Percentiles rank a stretch among this genome's conserved stretches.
Evolutionary conservation across 2,797 vertebrate species (phyloP).

Genomic region (Coracias cyanogaster): DNA sequence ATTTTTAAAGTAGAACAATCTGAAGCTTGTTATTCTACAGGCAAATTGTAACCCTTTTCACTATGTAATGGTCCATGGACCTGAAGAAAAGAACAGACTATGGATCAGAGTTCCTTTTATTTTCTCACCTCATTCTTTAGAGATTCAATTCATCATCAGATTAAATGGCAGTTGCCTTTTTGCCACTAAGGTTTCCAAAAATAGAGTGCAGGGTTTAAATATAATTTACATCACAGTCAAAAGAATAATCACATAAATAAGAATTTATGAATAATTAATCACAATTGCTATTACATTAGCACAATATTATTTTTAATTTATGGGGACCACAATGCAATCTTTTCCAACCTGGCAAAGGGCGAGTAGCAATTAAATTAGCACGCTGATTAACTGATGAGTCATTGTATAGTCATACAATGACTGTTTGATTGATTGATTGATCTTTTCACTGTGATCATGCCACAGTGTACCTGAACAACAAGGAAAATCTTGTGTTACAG

Average conservation of each 20-base stretch:
- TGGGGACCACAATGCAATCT: slow-evolving; percentile 1
- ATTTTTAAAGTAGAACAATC: slow-evolving; percentile 31
- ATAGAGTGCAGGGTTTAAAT: slow-evolving; percentile 58
- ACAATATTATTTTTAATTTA: slow-evolving; percentile 69
- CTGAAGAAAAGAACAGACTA: not conserved
- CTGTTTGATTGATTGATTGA: not conserved
- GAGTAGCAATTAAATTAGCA: slow-evolving; percentile 45
- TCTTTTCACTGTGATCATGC: not conserved
- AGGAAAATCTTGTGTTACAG: not conserved
- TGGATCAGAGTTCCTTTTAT: not conserved
- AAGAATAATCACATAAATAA: slow-evolving; percentile 77
- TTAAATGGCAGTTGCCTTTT: slow-evolving; percentile 12
- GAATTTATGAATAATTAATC: slow-evolving; percentile 79
- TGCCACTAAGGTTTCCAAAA: slow-evolving; percentile 44
- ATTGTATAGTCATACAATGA: not conserved
- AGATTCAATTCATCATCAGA: slow-evolving; percentile 12
- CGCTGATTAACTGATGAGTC: not conserved
- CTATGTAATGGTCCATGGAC: not conserved
- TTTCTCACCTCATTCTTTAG: not conserved
- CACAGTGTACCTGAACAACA: not conserved
- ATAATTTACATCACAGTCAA: slow-evolving; percentile 67
- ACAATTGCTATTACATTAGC: slow-evolving; percentile 42
- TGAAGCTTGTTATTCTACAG: slow-evolving; percentile 20
- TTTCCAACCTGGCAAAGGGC: not conserved
- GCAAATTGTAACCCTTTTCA: slow-evolving; percentile 46